A percentile compares a stretch with the other conserved stretches of the same genome.
phyloP scores from a whole-genome alignment of 2,113 vertebrate species.

The Phaethornis superciliosus region DNA sequence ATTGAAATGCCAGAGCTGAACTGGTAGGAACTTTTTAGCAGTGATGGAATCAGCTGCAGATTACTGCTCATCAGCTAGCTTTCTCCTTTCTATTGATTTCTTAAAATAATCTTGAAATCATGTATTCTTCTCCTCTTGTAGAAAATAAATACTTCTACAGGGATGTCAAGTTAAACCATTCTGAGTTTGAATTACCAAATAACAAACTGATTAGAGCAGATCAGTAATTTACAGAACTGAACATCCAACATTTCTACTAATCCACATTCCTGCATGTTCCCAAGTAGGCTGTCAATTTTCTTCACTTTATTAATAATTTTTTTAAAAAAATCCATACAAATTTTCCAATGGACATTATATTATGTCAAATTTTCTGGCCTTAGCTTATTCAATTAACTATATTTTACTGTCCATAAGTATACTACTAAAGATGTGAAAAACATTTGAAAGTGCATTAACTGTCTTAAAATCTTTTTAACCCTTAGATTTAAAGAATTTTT shows the following conservation, averaged over 20 bases:
- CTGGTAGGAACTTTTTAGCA: not conserved
- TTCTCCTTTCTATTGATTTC: not conserved
- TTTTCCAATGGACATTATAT: not conserved
- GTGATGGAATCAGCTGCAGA: not conserved
- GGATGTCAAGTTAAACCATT: not conserved
- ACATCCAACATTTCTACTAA: not conserved
- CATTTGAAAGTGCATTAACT: not conserved
- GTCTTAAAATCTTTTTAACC: not conserved
- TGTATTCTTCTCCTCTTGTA: not conserved
- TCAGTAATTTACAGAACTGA: not conserved
- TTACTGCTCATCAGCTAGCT: not conserved
- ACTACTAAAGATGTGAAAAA: not conserved
- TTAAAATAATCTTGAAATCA: not conserved
- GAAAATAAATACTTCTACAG: not conserved
- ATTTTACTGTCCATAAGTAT: not conserved
- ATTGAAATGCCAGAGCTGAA: not conserved
- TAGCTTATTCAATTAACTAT: not conserved
- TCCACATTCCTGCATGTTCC: not conserved
- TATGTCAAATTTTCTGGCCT: not conserved
- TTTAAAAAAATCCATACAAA: not conserved
- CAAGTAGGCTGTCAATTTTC: not conserved
- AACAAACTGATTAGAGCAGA: not conserved
- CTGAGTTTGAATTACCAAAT: not conserved
- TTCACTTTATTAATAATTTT: not conserved
- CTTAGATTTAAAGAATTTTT: not conserved